Conservation (phyloP, 2,888 invertebrate genomes). For the Coelinius sp. region DNA sequence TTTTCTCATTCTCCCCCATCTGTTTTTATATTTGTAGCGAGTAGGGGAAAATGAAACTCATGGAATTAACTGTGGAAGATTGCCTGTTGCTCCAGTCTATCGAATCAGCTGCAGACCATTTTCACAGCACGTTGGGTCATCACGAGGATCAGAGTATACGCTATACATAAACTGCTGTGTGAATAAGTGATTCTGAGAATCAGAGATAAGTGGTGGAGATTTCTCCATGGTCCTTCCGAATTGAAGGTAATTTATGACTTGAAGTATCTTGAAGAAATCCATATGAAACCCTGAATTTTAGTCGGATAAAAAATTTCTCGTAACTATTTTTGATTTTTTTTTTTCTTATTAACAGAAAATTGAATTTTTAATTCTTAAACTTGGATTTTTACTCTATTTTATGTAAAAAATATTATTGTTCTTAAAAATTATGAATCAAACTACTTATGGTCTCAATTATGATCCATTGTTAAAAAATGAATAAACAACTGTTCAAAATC, state of each 20-base stretch:
- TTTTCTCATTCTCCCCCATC: background rate
- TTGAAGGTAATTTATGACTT: background rate
- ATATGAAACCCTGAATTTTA: no score
- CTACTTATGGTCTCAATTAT: no score
- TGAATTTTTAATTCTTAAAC: no score
- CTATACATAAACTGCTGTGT: background rate
- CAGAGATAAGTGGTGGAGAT: background rate
- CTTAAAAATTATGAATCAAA: no score
- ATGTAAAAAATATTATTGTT: no score
- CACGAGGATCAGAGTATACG: background rate
- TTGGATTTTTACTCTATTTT: no score
- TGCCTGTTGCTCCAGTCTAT: constrained; percentile 51
- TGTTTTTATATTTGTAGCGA: background rate
- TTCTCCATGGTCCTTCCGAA: background rate
- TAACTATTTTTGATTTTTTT: no score
- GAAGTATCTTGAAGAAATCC: background rate
- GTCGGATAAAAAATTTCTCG: no score
- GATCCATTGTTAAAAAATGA: background rate
- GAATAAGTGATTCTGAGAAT: background rate
- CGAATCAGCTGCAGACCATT: constrained; percentile 38
- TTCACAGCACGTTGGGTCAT: constrained; percentile 33
- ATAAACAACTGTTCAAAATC: background rate
- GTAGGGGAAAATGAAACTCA: background rate
- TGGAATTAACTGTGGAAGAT: constrained; percentile 23
- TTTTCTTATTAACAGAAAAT: no score